Evolutionary conservation across 2,113 vertebrate genomes (phyloP).

Genomic region (Jacana jacana): DNA sequence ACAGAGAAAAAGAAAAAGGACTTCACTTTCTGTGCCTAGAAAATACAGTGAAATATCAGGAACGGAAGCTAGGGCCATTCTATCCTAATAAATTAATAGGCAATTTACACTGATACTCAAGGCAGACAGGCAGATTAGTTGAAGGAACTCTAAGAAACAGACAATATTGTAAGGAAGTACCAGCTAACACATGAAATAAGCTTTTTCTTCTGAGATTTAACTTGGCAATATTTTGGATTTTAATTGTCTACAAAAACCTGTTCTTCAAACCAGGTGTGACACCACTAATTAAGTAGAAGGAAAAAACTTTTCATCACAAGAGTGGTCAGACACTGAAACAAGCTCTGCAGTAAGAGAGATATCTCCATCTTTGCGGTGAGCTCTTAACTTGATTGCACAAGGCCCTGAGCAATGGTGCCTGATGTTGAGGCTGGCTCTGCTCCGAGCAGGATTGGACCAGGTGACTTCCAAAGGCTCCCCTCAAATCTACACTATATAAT

Average conservation of each 20-base stretch:
- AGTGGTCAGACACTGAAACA: not conserved
- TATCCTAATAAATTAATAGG: not conserved
- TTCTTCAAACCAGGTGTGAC: not conserved
- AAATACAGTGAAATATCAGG: not conserved
- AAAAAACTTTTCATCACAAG: not conserved
- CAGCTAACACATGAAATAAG: not conserved
- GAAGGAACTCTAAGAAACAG: not conserved
- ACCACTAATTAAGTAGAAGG: not conserved
- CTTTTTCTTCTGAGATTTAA: not conserved
- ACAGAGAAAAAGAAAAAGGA: not conserved
- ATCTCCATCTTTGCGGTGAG: not conserved
- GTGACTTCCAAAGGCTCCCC: not conserved
- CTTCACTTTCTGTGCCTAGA: not conserved
- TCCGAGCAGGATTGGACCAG: not conserved
- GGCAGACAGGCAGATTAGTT: not conserved
- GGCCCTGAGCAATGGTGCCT: not conserved
- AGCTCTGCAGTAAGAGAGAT: not conserved
- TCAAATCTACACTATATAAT: accelerated
- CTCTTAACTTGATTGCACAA: accelerated
- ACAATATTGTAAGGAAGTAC: not conserved
- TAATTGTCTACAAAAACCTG: not conserved
- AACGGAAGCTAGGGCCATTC: not conserved
- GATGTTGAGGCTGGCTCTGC: not conserved
- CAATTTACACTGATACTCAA: not conserved
- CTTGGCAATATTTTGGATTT: not conserved